Evolutionary conservation across 2,113 vertebrate species (phyloP).

Genomic region (Mohoua ochrocephala): DNA sequence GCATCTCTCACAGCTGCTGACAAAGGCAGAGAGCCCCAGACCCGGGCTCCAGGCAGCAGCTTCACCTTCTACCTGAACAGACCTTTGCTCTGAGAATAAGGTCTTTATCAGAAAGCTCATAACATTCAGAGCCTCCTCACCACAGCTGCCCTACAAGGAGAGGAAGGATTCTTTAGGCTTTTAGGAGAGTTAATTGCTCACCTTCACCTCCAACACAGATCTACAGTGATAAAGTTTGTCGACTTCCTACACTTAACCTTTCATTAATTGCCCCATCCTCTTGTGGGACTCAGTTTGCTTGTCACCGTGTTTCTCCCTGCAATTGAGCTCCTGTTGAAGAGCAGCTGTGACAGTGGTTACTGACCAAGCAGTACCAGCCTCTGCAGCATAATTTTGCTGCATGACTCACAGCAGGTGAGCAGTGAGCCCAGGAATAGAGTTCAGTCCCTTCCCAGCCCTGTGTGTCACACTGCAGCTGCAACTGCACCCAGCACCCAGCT

Average conservation of each 20-base stretch:
- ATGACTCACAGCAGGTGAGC: background rate
- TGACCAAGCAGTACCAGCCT: background rate
- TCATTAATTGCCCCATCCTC: background rate
- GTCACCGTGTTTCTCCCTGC: background rate
- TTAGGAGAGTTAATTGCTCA: background rate
- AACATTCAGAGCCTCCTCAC: background rate
- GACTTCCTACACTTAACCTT: background rate
- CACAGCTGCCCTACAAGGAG: accelerated
- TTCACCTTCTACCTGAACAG: background rate
- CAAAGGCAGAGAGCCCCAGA: background rate
- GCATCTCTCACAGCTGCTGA: background rate
- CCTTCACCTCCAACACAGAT: background rate
- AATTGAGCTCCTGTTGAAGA: background rate
- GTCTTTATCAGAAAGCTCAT: background rate
- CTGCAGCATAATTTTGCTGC: background rate
- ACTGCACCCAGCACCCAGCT: no score
- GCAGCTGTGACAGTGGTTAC: background rate
- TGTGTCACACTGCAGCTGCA: background rate
- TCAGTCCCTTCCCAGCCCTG: background rate
- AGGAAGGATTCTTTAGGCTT: background rate
- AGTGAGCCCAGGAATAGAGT: background rate
- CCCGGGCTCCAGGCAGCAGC: background rate
- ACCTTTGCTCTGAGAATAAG: background rate
- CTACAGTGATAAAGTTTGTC: background rate
- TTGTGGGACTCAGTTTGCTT: background rate